Conservation (phyloP, 1,140 invertebrate species). For the Marisa cornuarietis region DNA sequence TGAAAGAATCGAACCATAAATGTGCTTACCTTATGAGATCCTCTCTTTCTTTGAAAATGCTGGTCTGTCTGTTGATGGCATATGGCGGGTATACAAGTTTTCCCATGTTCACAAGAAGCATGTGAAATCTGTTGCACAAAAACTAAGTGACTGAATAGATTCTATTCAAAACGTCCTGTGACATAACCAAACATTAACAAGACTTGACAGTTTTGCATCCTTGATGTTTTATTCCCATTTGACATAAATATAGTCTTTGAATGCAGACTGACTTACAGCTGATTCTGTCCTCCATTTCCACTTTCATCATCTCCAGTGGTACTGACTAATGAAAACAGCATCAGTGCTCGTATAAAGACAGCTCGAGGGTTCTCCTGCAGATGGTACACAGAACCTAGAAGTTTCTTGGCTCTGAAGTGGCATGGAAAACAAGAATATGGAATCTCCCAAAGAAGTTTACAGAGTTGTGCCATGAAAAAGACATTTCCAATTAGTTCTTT, state of each 20-base stretch:
- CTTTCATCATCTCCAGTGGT: slow-evolving; percentile 65
- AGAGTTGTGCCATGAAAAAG: not conserved
- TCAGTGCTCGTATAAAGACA: slow-evolving; percentile 66
- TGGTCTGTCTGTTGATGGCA: slow-evolving; percentile 60
- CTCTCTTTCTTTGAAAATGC: slow-evolving; percentile 65
- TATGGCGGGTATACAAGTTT: slow-evolving; percentile 67
- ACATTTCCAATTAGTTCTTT: not conserved
- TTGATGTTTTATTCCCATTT: not conserved
- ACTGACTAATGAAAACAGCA: slow-evolving; percentile 66
- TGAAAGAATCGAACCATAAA: slow-evolving; percentile 19
- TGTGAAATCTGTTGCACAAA: slow-evolving; percentile 60
- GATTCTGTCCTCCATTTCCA: slow-evolving; percentile 53
- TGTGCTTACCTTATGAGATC: slow-evolving; percentile 64
- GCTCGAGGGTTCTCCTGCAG: slow-evolving; percentile 53
- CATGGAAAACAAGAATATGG: slow-evolving; percentile 30
- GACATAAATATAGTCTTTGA: not conserved
- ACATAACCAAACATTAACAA: not conserved
- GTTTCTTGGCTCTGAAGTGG: slow-evolving; percentile 53
- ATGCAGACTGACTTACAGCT: slow-evolving; percentile 53
- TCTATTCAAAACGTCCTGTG: not conserved
- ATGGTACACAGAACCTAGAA: slow-evolving; percentile 63
- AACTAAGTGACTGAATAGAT: not conserved
- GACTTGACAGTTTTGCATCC: not conserved
- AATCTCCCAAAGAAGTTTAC: not conserved
- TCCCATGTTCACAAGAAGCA: slow-evolving; percentile 69